Conservation (phyloP, 2,113 vertebrate species). For the Apteryx owenii region DNA sequence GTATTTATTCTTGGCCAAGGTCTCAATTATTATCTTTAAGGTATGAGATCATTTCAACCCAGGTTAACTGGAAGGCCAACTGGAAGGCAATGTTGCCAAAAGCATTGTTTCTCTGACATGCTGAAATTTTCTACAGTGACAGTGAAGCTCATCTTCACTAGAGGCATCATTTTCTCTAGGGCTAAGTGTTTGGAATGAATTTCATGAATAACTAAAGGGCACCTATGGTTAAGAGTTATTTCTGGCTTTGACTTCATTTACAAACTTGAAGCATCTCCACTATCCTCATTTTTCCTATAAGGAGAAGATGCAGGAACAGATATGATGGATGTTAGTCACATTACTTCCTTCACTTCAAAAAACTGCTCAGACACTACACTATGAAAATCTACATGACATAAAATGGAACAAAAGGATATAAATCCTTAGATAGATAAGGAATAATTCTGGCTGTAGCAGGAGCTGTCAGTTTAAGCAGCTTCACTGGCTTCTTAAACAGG, state of each 20-base stretch:
- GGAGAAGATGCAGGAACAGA: neutral
- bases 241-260: slow-evolving; percentile 15
- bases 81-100: neutral
- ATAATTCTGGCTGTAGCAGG: neutral
- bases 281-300: slow-evolving; percentile 3
- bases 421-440: neutral
- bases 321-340: neutral
- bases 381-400: neutral
- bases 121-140: slow-evolving; percentile 5
- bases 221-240: slow-evolving; percentile 12
- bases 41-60: neutral
- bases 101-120: neutral
- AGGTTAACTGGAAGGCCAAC: slow-evolving; percentile 33
- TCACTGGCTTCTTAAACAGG: neutral
- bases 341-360: slow-evolving; percentile 1
- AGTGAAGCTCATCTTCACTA: neutral
- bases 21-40: slow-evolving; percentile 7
- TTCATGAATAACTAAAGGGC: slow-evolving; percentile 24
- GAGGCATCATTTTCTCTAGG: slow-evolving; percentile 4
- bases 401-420: slow-evolving; percentile 22
- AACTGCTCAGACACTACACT: neutral
- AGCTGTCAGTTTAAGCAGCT: neutral
- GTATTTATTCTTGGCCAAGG: neutral
- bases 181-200: neutral
- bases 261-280: neutral